Evolutionary conservation across 2,888 invertebrate genomes (phyloP).

Genomic region (Apotomis turbidana): DNA sequence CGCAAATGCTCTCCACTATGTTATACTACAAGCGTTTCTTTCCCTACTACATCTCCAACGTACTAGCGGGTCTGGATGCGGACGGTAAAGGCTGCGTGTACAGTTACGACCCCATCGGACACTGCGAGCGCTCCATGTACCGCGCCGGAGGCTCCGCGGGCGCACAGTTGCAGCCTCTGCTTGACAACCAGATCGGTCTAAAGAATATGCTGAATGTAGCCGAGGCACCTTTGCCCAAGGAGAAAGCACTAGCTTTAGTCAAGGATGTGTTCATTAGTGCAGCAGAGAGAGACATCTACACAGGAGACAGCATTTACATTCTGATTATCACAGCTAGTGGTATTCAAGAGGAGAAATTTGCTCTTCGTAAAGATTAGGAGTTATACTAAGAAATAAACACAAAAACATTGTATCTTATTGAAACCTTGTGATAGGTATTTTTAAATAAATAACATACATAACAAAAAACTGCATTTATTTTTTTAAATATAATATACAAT

Average conservation of each 20-base stretch:
- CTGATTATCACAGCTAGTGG: conserved; percentile 95
- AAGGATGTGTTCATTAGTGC: conserved; percentile 99
- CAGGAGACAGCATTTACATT: conserved; percentile 95
- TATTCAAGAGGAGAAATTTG: conserved; percentile 88
- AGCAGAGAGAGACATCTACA: conserved; percentile 98
- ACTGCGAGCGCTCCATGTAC: conserved; percentile 93
- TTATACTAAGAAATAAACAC: conserved; percentile 47
- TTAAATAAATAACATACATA: conserved; percentile 52
- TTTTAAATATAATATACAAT: conserved; percentile 70
- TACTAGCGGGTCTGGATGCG: conserved; percentile 96
- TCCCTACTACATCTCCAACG: conserved; percentile 98
- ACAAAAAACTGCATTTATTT: conserved; percentile 75
- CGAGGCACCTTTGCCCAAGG: conserved; percentile 86
- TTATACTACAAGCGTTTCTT: conserved; percentile 99
- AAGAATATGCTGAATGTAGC: conserved; percentile 92
- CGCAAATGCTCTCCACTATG: conserved; percentile 98
- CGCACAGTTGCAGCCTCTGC: conserved; percentile 94
- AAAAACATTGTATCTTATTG: conserved; percentile 13
- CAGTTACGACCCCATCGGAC: conserved; percentile 99
- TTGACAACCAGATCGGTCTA: conserved; percentile 97
- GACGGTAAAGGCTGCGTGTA: conserved; percentile 97
- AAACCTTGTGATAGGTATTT: conserved; percentile 37
- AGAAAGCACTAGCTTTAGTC: conserved; percentile 92
- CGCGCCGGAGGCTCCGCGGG: conserved; percentile 96
- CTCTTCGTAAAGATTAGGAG: conserved; percentile 93